Evolutionary conservation across 2,113 vertebrate species (phyloP).

Genomic region (Aptenodytes forsteri): DNA sequence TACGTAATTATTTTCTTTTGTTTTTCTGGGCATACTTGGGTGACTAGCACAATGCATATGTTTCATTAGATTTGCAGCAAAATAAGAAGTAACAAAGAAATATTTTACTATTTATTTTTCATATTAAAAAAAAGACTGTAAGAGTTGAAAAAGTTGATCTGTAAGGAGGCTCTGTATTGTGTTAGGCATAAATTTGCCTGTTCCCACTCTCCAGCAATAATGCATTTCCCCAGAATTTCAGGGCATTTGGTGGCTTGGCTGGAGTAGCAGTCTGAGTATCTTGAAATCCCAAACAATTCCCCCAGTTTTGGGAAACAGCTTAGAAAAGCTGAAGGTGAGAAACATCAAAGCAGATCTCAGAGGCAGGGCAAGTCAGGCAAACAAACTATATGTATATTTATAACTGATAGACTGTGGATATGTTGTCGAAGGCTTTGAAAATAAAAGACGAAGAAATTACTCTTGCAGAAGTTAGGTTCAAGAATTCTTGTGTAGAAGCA

Average conservation of each 20-base stretch:
- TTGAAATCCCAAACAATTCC: not conserved
- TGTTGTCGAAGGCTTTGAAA: not conserved
- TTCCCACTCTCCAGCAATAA: not conserved
- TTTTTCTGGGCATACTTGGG: not conserved
- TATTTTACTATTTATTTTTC: not conserved
- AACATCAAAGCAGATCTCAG: not conserved
- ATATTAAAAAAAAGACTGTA: not conserved
- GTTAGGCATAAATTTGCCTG: not conserved
- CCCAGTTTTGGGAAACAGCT: not conserved
- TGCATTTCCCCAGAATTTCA: not conserved
- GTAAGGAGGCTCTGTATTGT: not conserved
- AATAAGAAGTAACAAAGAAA: not conserved
- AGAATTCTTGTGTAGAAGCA: not conserved
- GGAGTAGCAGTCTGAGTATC: not conserved
- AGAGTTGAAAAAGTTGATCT: not conserved
- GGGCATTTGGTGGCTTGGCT: not conserved
- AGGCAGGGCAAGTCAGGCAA: not conserved
- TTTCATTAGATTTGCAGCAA: not conserved
- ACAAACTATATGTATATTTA: not conserved
- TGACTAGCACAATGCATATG: not conserved
- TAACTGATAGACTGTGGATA: not conserved
- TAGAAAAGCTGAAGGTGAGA: not conserved
- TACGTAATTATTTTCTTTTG: not conserved
- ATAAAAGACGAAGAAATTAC: not conserved
- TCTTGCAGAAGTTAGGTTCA: not conserved